A percentile compares a stretch with the other conserved stretches of the same genome.
Evolutionary conservation across 2,113 vertebrate genomes (phyloP).

Genomic region (Phrynosoma blainvillii): DNA sequence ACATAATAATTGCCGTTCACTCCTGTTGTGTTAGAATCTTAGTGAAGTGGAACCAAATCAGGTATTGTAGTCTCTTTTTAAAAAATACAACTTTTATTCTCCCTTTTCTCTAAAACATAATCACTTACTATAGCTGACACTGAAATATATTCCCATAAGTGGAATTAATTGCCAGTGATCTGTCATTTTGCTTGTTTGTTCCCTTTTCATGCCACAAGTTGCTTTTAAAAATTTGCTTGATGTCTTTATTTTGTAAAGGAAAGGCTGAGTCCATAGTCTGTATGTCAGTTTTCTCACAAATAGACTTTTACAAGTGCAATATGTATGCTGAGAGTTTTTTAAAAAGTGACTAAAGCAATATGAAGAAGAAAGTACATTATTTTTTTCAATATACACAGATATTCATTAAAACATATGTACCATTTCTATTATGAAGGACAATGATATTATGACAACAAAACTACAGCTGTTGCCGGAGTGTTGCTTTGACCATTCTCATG

Average conservation of each 20-base stretch:
- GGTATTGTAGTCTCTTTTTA: slow-evolving; percentile 8
- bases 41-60: slow-evolving; percentile 34
- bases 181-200: slow-evolving; percentile 30
- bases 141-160: slow-evolving; percentile 24
- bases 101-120: slow-evolving; percentile 19
- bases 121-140: slow-evolving; percentile 19
- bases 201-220: slow-evolving; percentile 1
- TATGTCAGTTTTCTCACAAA: neutral
- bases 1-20: slow-evolving; percentile 19
- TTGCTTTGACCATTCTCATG: neutral
- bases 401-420: slow-evolving; percentile 22
- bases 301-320: neutral
- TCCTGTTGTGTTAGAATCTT: slow-evolving; percentile 18
- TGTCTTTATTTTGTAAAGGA: slow-evolving; percentile 9
- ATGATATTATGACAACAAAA: slow-evolving; percentile 2
- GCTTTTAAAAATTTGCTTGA: neutral
- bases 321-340: neutral
- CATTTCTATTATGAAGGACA: neutral
- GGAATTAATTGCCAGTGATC: slow-evolving; percentile 29
- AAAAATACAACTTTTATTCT: slow-evolving; percentile 1
- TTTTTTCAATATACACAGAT: neutral
- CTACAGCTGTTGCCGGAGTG: slow-evolving; percentile 8
- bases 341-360: neutral
- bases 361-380: neutral
- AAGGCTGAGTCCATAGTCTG: neutral